Percentiles rank a stretch among this genome's conserved stretches.
phyloP scores from a whole-genome alignment of 1,140 invertebrate species.

The Euura lappo region DNA sequence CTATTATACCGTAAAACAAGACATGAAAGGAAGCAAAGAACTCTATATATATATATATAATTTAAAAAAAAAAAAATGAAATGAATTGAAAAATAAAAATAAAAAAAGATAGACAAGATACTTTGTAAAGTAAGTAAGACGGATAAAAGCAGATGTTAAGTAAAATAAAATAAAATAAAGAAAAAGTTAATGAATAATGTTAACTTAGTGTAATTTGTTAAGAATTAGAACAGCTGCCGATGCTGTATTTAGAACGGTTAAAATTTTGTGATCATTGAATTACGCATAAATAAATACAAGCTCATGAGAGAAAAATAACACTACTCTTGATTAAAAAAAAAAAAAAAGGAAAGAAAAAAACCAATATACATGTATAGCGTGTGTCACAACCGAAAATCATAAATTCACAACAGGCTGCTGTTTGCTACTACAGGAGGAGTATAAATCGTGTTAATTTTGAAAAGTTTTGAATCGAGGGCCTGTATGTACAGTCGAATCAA shows the following conservation, averaged over 20 bases:
- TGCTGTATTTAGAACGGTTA: constrained; percentile 35
- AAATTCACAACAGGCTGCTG: constrained; percentile 42
- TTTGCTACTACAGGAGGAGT: constrained; percentile 42
- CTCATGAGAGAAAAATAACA: neutral
- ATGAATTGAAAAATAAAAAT: neutral
- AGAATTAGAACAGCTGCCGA: constrained; percentile 30
- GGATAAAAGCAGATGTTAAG: constrained; percentile 30
- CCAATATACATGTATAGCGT: too few relatives aligned
- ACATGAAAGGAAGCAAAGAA: constrained; percentile 19
- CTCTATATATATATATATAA: constrained; percentile 9
- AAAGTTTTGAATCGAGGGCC: constrained; percentile 43
- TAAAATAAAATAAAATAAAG: too few relatives aligned
- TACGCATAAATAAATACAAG: constrained; percentile 27
- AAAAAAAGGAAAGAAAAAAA: constrained; percentile 17
- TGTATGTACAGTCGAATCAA: constrained; percentile 52
- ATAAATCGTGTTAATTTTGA: constrained; percentile 48
- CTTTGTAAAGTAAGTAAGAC: neutral
- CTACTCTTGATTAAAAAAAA: constrained; percentile 1
- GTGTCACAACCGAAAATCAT: constrained; percentile 50
- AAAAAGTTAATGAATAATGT: constrained; percentile 36
- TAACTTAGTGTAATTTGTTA: constrained; percentile 39
- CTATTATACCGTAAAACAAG: constrained; percentile 15
- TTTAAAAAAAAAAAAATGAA: constrained; percentile 14
- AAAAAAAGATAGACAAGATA: neutral
- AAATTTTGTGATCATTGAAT: constrained; percentile 32